Base-by-base conservation (phyloP, 2,888 invertebrate species). In the Lasioglossum morio region DNA sequence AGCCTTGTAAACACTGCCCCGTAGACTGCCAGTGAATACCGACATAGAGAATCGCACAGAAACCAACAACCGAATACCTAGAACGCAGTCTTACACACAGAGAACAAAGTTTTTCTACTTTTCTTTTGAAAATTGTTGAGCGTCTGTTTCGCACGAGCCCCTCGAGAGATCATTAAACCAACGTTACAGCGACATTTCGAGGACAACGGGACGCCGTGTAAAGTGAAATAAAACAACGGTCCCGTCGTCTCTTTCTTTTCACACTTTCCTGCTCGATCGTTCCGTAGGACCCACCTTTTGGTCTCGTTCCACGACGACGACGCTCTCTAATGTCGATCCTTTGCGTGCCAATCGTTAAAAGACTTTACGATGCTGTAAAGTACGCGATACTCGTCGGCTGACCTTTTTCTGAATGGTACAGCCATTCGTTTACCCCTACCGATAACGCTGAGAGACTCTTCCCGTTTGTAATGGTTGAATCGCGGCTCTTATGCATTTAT, bases 351-450 rank as follows among this genome's bases (percentile, higher is more conserved):
- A 86, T 88, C 90, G 87, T 91, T 90, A 91, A 90, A 70, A 85
- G 57, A 85, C 77, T 90, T 90, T 90, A 90, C 88, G 86, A 84
- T 46, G 83, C 79, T 81, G 86, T 90, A 90, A 90, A 90, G 27
- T 77, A 46, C 72, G 40, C 80, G 48, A 87, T 86, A 84, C 83
- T 87, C 74, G 82, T 43, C 84, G 78, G 85, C 84, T 90, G 87
- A 90, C 90, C 91, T 90, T 91, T 43, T 85, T 74, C 82, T 63
- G 72, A 81, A 91, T 78, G 86, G 83, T 72, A 84, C 70, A 84
- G 75, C 72, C 82, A 78, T 84, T 80, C 77, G 77, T 69, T 69
- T 40, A 73, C 73, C 48, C 48, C 12, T 23, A 48, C 48, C 48
- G 73, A 48, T 27, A 30, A 73, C 19, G 2, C 48, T 4, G 34